These are phyloP conservation scores for Toxotes chatareus DNA, from an alignment of 2,113 vertebrate genomes.

Conservation along the genomic window DNA sequence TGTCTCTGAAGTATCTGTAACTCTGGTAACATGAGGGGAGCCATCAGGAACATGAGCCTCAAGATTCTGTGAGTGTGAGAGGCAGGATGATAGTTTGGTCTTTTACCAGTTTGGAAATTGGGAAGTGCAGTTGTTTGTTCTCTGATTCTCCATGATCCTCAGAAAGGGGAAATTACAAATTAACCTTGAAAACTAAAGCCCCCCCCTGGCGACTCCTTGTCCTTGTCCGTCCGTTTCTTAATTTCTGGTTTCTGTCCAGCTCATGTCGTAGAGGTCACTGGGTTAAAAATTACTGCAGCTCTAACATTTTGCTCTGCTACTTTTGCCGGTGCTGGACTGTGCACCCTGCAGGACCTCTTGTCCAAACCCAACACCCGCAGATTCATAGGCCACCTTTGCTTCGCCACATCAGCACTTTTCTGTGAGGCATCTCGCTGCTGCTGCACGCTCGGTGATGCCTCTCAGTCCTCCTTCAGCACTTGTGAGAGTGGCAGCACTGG, in stretches of 20 bases:
- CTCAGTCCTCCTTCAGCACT: slow-evolving; percentile 30
- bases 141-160: slow-evolving; percentile 19
- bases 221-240: background rate
- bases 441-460: slow-evolving; percentile 10
- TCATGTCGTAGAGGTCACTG: background rate
- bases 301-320: background rate
- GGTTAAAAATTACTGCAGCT: background rate
- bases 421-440: background rate
- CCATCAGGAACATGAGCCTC: slow-evolving; percentile 4
- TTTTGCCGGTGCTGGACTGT: background rate
- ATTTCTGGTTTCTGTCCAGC: background rate
- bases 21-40: slow-evolving; percentile 13
- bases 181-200: too few species aligned
- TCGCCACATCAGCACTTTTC: slow-evolving; percentile 19
- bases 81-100: background rate
- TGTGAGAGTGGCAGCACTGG: slow-evolving; percentile 61
- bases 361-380: background rate
- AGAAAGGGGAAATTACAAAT: slow-evolving; percentile 3
- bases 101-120: slow-evolving; percentile 31
- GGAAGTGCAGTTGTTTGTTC: slow-evolving; percentile 10
- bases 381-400: background rate
- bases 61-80: slow-evolving; percentile 5
- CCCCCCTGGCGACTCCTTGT: background rate
- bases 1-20: slow-evolving; percentile 37
- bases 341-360: background rate